Evolutionary conservation across 2,888 invertebrate species (phyloP).

Genomic region (Octodonta nipae): DNA sequence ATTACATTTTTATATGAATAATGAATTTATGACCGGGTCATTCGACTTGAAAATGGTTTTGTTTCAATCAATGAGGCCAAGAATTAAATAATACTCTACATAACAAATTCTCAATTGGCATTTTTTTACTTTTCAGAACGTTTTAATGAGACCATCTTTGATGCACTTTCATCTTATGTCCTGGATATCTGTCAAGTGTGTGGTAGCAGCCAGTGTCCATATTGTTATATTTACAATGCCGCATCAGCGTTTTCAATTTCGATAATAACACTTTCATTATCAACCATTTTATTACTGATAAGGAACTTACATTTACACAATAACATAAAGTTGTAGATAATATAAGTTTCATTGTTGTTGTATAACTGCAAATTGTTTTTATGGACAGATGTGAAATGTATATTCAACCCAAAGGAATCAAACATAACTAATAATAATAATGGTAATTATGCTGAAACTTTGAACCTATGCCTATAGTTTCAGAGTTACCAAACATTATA

Average conservation of each 20-base stretch:
- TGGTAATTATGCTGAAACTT: too few species aligned
- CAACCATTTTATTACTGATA: conserved; percentile 21
- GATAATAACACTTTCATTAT: conserved; percentile 21
- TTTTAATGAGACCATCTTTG: conserved; percentile 83
- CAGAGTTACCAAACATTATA: too few species aligned
- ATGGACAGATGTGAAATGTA: too few species aligned
- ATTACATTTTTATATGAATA: too few species aligned
- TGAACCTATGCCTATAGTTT: too few species aligned
- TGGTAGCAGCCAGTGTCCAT: conserved; percentile 86
- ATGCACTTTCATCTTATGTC: conserved; percentile 71
- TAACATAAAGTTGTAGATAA: too few species aligned
- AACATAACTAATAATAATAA: too few species aligned
- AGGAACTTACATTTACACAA: conserved; percentile 20
- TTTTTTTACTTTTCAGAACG: conserved; percentile 53
- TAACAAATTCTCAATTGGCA: conserved; percentile 1
- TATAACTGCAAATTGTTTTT: too few species aligned
- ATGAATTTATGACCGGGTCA: too few species aligned
- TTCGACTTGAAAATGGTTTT: too few species aligned
- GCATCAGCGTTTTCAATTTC: conserved; percentile 34
- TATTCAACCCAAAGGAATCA: too few species aligned
- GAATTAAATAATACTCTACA: conserved; percentile 1
- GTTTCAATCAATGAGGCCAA: background rate
- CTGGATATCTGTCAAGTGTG: conserved; percentile 88
- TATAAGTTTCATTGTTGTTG: too few species aligned
- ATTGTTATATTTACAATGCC: conserved; percentile 74